Evolutionary conservation across 1,140 invertebrate species (phyloP), one percentile per base, ranked within the genome.

Genomic region (Drosophila rhopaloa): DNA sequence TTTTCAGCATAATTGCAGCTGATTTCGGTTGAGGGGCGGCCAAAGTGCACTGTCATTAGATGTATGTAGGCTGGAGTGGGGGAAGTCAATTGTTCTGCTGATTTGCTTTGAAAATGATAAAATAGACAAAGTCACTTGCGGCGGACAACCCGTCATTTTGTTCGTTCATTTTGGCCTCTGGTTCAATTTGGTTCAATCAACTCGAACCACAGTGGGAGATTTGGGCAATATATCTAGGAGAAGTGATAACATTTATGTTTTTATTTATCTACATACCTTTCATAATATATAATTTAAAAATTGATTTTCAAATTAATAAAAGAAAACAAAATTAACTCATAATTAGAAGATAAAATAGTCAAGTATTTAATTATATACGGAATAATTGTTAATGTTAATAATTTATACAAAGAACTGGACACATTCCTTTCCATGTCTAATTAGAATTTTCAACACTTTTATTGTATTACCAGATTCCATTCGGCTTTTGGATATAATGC

Each of bases 1-100:
- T 83, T 80, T 88, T 82, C 79, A 80, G 84, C 83, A 83, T 88
- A 83, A 88, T 89, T 89, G 84, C 84, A 88, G 84, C 79, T 75
- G 79, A 88, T 77, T 81, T 73, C 43, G 43, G 54, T 37, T 29
- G 27, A 53, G 35, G 27, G 73, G 66, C 68, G 63, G 56, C 9
- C 50, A 82, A 88, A 81, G 79, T 88, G 83, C 83, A 88, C 79
- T 80, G 83, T 88, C 83, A 88, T 88, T 83, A 88, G 77, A 82
- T 41, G 16, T 14, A 79, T 41, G 16, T 10, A 24, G 29, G 66
- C 6, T 14, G 37, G 55, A 14, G 48, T 11, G 29, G 14, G 19
- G 14, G 29, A 27, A 7, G 29, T 32, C 59, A 44, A 65, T 75
- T 73, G 66, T 65, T 71, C 76, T 48, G 56, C 46, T 60, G 61